Evolutionary conservation across 1,140 invertebrate genomes (phyloP).

Genomic region (Venturia canescens): DNA sequence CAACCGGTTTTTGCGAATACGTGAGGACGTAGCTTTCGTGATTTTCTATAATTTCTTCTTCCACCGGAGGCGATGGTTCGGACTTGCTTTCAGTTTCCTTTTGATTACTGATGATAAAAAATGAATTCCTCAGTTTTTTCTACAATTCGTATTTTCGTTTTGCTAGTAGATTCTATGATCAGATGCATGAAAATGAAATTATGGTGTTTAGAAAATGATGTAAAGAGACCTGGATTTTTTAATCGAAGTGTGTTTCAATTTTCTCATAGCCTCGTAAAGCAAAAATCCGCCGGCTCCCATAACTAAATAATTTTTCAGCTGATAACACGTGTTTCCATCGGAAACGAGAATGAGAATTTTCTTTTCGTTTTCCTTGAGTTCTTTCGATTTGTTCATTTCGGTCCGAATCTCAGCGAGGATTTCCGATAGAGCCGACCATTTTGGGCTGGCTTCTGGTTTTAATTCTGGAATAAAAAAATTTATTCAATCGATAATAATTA

Average conservation of each 20-base stretch:
- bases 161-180: no score
- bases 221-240: conserved; percentile 77
- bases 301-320: conserved; percentile 85
- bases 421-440: conserved; percentile 91
- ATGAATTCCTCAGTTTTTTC: no score
- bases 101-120: no score
- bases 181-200: no score
- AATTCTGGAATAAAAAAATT: conserved; percentile 79
- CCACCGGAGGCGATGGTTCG: no score
- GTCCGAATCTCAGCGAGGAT: conserved; percentile 89
- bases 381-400: conserved; percentile 77
- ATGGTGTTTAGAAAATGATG: conserved; percentile 43
- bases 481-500: neutral
- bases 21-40: conserved; percentile 84
- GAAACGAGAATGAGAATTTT: conserved; percentile 91
- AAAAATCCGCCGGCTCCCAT: conserved; percentile 81
- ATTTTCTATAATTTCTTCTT: conserved; percentile 56
- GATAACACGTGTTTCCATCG: conserved; percentile 88
- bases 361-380: conserved; percentile 72
- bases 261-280: conserved; percentile 63
- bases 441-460: conserved; percentile 90
- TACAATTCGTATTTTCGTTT: no score
- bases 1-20: conserved; percentile 78
- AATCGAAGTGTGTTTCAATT: conserved; percentile 63
- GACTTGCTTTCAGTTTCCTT: no score